phyloP scores from a whole-genome alignment of 2,888 invertebrate species.

The Hipparchia semele region DNA sequence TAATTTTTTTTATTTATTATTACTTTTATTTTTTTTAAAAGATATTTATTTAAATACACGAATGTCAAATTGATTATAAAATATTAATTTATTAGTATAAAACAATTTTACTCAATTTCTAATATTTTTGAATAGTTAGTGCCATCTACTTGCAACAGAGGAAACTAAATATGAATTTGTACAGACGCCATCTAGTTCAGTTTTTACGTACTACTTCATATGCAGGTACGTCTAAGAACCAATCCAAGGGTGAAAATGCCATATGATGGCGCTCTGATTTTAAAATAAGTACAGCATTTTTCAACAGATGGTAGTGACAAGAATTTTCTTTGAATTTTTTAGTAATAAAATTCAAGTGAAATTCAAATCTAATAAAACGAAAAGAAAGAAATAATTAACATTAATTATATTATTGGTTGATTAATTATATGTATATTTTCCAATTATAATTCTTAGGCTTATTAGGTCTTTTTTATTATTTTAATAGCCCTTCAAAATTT shows the following conservation, averaged over 20 bases:
- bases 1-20: not conserved
- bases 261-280: not conserved
- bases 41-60: not conserved
- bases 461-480: too few relatives aligned
- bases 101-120: not conserved
- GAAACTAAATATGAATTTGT: not conserved
- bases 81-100: not conserved
- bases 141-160: slow-evolving; percentile 4
- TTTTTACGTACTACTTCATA: not conserved
- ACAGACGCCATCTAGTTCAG: not conserved
- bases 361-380: too few relatives aligned
- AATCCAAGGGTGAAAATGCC: too few relatives aligned
- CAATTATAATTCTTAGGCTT: too few relatives aligned
- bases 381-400: too few relatives aligned
- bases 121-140: not conserved
- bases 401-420: too few relatives aligned
- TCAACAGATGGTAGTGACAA: not conserved
- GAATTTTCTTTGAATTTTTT: not conserved
- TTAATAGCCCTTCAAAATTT: too few relatives aligned
- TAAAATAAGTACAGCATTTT: not conserved
- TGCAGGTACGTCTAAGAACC: not conserved
- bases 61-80: not conserved
- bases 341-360: too few relatives aligned
- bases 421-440: too few relatives aligned
- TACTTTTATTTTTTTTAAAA: not conserved